Conservation (phyloP, 1,140 invertebrate species). For the Diorhabda elongata region DNA sequence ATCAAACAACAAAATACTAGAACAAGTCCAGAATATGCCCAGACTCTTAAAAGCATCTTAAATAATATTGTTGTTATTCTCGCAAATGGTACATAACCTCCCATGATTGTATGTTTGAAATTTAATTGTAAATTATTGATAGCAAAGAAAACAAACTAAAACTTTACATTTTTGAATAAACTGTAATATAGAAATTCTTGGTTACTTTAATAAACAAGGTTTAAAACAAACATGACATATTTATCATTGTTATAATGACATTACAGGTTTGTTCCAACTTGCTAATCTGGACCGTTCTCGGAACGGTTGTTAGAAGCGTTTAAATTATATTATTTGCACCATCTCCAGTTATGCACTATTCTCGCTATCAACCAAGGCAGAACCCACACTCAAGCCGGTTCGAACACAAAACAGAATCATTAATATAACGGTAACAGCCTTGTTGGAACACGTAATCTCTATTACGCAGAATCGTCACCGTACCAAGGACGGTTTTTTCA, state of each 20-base stretch:
- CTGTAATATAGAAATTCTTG: neutral
- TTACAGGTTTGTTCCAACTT: too few relatives aligned
- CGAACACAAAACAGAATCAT: too few relatives aligned
- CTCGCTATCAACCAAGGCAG: too few relatives aligned
- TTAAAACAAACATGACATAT: neutral
- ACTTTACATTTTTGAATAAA: neutral
- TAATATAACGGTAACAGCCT: too few relatives aligned
- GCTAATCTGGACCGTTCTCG: too few relatives aligned
- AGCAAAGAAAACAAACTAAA: neutral
- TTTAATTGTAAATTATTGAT: neutral
- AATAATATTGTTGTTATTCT: slow-evolving; percentile 37
- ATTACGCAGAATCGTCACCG: too few relatives aligned
- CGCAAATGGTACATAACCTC: slow-evolving; percentile 41
- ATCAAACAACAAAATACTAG: slow-evolving; percentile 66
- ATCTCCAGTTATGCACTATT: too few relatives aligned
- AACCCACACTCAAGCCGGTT: too few relatives aligned
- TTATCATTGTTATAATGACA: neutral
- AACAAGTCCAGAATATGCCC: slow-evolving; percentile 52
- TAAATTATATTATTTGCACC: too few relatives aligned
- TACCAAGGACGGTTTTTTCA: too few relatives aligned
- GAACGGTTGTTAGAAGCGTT: too few relatives aligned
- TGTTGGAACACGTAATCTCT: too few relatives aligned
- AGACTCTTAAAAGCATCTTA: slow-evolving; percentile 42
- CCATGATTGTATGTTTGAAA: slow-evolving; percentile 33
- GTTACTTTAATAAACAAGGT: neutral